Percentiles rank a stretch among this genome's conserved stretches.
phyloP scores from a whole-genome alignment of 2,797 vertebrate species.

The Semotilus atromaculatus region DNA sequence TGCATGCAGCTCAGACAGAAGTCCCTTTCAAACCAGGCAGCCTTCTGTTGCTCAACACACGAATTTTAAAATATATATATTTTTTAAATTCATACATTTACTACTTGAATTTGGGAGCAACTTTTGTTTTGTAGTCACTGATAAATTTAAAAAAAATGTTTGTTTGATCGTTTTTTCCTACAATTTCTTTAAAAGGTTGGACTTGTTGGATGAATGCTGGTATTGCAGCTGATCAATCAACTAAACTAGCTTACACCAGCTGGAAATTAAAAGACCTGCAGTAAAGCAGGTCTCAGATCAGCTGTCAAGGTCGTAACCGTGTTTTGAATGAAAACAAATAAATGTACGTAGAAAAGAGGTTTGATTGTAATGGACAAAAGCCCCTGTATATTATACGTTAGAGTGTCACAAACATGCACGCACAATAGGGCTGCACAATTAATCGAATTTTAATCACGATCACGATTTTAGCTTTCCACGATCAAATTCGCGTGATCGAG shows the following conservation, averaged over 20 bases:
- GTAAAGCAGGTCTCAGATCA: slow-evolving; percentile 21
- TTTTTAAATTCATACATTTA: too few species aligned
- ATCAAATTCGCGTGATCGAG: too few species aligned
- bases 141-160: not conserved
- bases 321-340: not conserved
- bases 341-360: not conserved
- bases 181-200: not conserved
- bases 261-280: not conserved
- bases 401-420: slow-evolving; percentile 17
- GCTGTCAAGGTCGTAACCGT: not conserved
- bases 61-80: accelerated
- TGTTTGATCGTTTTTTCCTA: not conserved
- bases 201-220: not conserved
- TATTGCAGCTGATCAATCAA: not conserved
- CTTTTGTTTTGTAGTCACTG: too few species aligned
- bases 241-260: not conserved
- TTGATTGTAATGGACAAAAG: slow-evolving; percentile 1
- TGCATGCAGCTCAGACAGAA: too few species aligned
- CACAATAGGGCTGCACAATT: too few species aligned
- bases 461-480: too few species aligned
- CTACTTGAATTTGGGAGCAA: too few species aligned
- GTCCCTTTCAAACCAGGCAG: too few species aligned
- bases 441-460: too few species aligned
- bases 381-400: not conserved
- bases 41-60: too few species aligned